phyloP scores from a whole-genome alignment of 64 coral and sea anemone genomes.

The Montipora foliosa region DNA sequence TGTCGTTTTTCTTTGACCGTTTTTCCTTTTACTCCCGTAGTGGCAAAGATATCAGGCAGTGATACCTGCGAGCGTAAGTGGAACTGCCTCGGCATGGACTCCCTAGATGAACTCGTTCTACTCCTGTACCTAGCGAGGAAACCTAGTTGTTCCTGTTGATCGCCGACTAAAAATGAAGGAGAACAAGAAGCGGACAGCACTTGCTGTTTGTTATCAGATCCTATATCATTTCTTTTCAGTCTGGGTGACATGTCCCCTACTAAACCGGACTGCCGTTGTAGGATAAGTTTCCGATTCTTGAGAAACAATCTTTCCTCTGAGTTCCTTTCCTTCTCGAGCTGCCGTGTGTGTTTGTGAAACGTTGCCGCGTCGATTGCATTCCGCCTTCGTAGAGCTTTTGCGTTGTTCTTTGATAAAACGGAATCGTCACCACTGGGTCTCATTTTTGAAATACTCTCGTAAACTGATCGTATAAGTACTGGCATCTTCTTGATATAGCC shows the following conservation, averaged over 20 bases:
- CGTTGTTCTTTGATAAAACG: background rate
- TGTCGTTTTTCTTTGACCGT: background rate
- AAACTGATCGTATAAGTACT: no score
- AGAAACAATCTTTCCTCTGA: conserved; percentile 24
- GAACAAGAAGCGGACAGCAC: background rate
- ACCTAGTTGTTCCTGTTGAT: background rate
- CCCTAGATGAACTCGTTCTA: background rate
- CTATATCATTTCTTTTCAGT: background rate
- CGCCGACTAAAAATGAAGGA: no score
- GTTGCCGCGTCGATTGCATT: conserved; percentile 3
- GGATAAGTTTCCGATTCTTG: conserved; percentile 3
- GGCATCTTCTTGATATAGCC: no score
- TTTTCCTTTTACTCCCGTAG: background rate
- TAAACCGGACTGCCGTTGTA: conserved; percentile 9
- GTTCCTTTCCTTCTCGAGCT: background rate
- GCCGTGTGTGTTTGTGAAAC: background rate
- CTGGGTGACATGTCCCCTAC: background rate
- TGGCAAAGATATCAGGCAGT: conserved; percentile 17
- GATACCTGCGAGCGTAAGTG: background rate
- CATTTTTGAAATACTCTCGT: background rate
- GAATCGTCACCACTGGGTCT: background rate
- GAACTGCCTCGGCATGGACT: background rate
- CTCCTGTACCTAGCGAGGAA: background rate
- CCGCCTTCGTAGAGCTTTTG: background rate
- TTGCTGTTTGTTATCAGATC: background rate